Evolutionary conservation across 2,113 vertebrate species (phyloP), one percentile per base, ranked within the genome.

Genomic region (Leptobrachium leishanense): DNA sequence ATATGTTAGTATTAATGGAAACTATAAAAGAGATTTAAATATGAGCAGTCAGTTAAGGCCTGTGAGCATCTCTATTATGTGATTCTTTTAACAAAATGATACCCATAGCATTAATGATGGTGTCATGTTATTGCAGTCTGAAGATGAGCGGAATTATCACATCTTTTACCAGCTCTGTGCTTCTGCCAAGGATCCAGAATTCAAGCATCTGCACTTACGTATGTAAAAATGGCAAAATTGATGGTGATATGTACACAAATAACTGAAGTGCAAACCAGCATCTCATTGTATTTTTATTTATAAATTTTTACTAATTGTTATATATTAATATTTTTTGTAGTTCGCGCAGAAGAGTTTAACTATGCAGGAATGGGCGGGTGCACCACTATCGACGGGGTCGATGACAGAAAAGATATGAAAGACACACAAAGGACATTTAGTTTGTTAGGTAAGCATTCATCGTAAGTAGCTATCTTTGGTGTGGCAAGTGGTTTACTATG

Each of bases 161-260:
- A 96, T 99, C 84, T 99, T 99, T 89, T 99, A 99, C 84, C 98
- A 99, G 84, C 81, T 99, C 82, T 99, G 98, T 85, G 94, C 97
- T 40, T 98, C 94, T 77, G 95, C 96, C 42, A 82, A 86, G 66
- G 90, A 92, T 40, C 90, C 93, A 2, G 92, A 95, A 83, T 98
- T 98, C 84, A 92, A 93, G 83, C 88, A 88, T 77, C 92, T 99
- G 15, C 91, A 92, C 85, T 77, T 99, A 82, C 89, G 98, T 99
- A 91, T 31, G 97, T 93, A 66, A 7, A 31, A 82, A 40, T 66
- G 62, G 46, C 42, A 42, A 63, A 69, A 68, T 15, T 10, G 66
- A 44, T 12, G 1, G 13, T 10, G 4, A 68, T 68, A 5, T 62
- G 31, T 5, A 50, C 4, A 50, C 46, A 50, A 5, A 50, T 64